These are phyloP conservation scores for Tauraco erythrolophus DNA, from an alignment of 2,113 vertebrate species.

Conservation along the genomic window DNA sequence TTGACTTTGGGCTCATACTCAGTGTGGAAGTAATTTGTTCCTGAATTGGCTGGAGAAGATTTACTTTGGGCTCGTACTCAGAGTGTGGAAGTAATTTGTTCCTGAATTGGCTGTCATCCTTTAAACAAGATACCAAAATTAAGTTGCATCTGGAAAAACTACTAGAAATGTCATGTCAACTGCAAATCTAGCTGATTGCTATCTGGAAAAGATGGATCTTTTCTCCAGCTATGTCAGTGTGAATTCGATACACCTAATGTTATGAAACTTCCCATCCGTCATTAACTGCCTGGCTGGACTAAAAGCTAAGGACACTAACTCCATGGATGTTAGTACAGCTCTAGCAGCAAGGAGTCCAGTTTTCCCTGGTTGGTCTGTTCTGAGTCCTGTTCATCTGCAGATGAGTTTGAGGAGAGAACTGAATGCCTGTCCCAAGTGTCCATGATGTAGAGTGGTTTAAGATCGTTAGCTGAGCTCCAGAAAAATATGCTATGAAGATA, in stretches of 20 bases:
- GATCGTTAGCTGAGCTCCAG: not conserved
- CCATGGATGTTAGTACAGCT: constrained; percentile 5
- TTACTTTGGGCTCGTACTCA: not conserved
- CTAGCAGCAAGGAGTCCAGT: constrained; percentile 15
- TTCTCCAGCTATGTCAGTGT: not conserved
- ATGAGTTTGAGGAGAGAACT: not conserved
- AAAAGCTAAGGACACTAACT: constrained; percentile 21
- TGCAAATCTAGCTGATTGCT: constrained; percentile 22
- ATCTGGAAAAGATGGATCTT: not conserved
- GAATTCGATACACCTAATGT: constrained; percentile 12
- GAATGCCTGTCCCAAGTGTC: not conserved
- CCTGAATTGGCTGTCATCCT: not conserved
- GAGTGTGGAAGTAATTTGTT: not conserved
- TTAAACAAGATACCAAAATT: not conserved
- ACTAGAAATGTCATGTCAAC: not conserved
- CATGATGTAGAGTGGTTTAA: not conserved
- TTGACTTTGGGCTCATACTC: not conserved
- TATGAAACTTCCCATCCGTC: not conserved
- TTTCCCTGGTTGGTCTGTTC: not conserved
- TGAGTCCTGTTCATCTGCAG: not conserved
- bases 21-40: not conserved
- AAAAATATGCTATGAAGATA: not conserved
- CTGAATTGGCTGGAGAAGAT: not conserved
- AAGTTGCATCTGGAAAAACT: not conserved
- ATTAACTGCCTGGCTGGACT: constrained; percentile 34